Base-by-base conservation (phyloP, 2,113 vertebrate genomes). In the Gadus chalcogrammus region DNA sequence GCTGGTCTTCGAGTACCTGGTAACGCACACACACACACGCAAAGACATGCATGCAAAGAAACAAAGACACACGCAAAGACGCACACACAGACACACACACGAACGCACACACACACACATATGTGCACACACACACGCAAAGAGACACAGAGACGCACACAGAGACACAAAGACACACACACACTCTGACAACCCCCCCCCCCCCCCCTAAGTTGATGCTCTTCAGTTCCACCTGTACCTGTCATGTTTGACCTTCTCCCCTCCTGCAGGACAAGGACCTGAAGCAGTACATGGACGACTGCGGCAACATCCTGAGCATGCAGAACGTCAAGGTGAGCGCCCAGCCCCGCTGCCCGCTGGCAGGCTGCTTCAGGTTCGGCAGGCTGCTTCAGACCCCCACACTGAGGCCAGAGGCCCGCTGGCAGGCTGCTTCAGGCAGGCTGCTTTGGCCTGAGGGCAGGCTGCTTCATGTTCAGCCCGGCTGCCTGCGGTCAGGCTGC, bases 1-100 rank as follows among this genome's bases (percentile, higher is more conserved):
- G 68, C 91, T 98, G 75, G 96, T 98, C 64, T 98, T 98, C 16
- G 96, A 98, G 64, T 98, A 98, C 87, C 88, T 98, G 95, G 96
- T 98, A 91, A 94, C 93, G 65, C 27, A 8, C 55, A 48, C 42
- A 48, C 42, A 48, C 42, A 48, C 42, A 48, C 42, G 12, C 42
- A 12, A 12, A 11, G 18, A 20, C 42, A 48, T 9, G 11, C 42
- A 48, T 9, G 11, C 42, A 48, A 5, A 31, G 3, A 31, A 3
- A 31, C 31, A 35, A 4, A 35, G 4, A 35, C 31, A 35, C 31
- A 35, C 42, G 13, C 42, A 48, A 11, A 48, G 7, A 48, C 42
- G 1, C 42, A 64, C 68, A 35, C 6, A 48, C 8, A 48, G 6
- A 48, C 42, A 48, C 42, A 48, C 42, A 64, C 68, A 2, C 42